These are phyloP conservation scores for Sesamia nonagrioides DNA, from an alignment of 1,140 invertebrate genomes.

Conservation along the genomic window DNA sequence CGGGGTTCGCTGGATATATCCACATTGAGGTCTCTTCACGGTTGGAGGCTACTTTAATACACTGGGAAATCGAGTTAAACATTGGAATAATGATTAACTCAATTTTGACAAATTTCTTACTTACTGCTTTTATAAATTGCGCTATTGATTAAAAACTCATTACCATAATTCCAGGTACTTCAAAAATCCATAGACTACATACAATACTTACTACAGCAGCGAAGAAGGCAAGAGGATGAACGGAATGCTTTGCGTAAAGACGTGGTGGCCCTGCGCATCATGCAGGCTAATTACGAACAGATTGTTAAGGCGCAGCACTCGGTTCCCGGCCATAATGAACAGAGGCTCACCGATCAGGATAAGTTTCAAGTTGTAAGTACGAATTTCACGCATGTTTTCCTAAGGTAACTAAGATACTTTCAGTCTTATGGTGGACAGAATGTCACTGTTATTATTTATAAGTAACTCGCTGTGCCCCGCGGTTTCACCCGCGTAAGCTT, in stretches of 20 bases:
- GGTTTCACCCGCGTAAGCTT: too few relatives aligned
- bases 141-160: background rate
- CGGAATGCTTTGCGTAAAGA: constrained; percentile 97
- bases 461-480: too few relatives aligned
- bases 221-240: constrained; percentile 97
- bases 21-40: too few relatives aligned
- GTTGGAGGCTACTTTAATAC: too few relatives aligned
- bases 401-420: too few relatives aligned
- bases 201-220: constrained; percentile 96
- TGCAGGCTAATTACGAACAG: constrained; percentile 97
- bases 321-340: constrained; percentile 95
- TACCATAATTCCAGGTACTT: constrained; percentile 88
- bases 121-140: too few relatives aligned
- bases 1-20: too few relatives aligned
- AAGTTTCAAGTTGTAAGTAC: constrained; percentile 97
- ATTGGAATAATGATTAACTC: too few relatives aligned
- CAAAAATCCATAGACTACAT: constrained; percentile 97
- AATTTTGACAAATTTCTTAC: too few relatives aligned
- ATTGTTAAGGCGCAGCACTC: constrained; percentile 98
- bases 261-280: constrained; percentile 97
- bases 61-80: too few relatives aligned
- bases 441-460: too few relatives aligned
- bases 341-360: constrained; percentile 96
- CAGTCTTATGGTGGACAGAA: too few relatives aligned
- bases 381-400: background rate